Conservation (phyloP, 2,888 invertebrate species). For the Oligia fasciuncula region DNA sequence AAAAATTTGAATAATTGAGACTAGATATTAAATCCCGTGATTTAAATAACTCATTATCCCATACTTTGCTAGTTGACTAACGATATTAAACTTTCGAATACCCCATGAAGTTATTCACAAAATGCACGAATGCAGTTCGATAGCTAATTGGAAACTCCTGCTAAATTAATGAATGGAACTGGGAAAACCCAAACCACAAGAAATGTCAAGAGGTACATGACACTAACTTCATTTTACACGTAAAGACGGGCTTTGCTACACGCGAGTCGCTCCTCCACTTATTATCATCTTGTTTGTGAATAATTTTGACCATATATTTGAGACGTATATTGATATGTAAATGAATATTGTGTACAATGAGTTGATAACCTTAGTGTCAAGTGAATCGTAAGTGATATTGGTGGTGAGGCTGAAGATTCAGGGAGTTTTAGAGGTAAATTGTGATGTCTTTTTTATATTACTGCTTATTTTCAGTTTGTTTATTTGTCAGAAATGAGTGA, state of each 20-base stretch:
- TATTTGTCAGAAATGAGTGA: not conserved
- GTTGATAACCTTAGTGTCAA: conserved; percentile 48
- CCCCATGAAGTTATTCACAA: conserved; percentile 7
- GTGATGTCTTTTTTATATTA: not conserved
- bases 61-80: not conserved
- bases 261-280: conserved; percentile 37
- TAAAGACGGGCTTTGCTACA: conserved; percentile 38
- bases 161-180: conserved; percentile 30
- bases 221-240: conserved; percentile 56
- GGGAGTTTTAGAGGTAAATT: conserved; percentile 23
- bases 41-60: not conserved
- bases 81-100: not conserved
- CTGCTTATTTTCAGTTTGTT: not conserved
- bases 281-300: conserved; percentile 17
- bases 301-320: conserved; percentile 14
- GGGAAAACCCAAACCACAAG: conserved; percentile 54
- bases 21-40: not conserved
- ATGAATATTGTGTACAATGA: conserved; percentile 13
- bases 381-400: conserved; percentile 32
- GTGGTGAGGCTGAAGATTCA: not conserved
- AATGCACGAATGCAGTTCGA: not conserved
- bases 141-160: not conserved
- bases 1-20: not conserved
- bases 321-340: conserved; percentile 3
- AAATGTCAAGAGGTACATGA: conserved; percentile 22